Evolutionary conservation across 1,140 invertebrate genomes (phyloP), one percentile per base, ranked within the genome.

Genomic region (Thaumetopoea pityocampa): DNA sequence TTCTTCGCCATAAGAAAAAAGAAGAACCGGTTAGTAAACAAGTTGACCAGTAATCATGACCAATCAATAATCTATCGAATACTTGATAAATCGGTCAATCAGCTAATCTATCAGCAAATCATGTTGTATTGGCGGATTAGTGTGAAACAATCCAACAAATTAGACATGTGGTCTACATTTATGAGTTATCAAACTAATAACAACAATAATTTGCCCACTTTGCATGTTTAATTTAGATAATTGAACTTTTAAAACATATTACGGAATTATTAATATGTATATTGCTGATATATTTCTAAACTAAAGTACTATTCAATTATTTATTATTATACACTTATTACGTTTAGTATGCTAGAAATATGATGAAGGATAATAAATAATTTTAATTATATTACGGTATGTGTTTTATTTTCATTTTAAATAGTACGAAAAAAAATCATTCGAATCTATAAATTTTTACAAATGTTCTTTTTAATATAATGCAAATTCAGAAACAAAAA

Each of bases 341-440:
- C 79, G 83, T 86, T 86, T 86, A 86, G 85, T 82, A 85, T 85
- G 83, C 85, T 86, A 85, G 85, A 85, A 83, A 82, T 86, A 85
- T 86, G 79, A 86, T 81, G 83, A 85, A 85, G 76, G 85, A 86
- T 86, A 86, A 86, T 86, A 86, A 86, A 86, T 86, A 85, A 86
- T 86, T 86, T 85, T 86, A 86, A 86, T 86, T 86, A 86, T 86
- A 86, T 82, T 81, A 83, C 18, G 59, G 66, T 61, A 40, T 42
- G 65, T 60, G 73, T 82, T 77, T 85, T 66, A 80, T 85, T 85
- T 59, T 15, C 11, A 18, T 2, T 16, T 8, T 16, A 1, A 16
- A 29, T n/a, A 30, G 19, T 12, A 11, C 22, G 18, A 6, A 12
- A 17, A 17, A 12, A 33, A 33, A 16, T n/a, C 12, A 5, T 26